These are phyloP conservation scores for Drosophila kokeensis DNA, from an alignment of 2,888 invertebrate genomes.

Conservation along the genomic window DNA sequence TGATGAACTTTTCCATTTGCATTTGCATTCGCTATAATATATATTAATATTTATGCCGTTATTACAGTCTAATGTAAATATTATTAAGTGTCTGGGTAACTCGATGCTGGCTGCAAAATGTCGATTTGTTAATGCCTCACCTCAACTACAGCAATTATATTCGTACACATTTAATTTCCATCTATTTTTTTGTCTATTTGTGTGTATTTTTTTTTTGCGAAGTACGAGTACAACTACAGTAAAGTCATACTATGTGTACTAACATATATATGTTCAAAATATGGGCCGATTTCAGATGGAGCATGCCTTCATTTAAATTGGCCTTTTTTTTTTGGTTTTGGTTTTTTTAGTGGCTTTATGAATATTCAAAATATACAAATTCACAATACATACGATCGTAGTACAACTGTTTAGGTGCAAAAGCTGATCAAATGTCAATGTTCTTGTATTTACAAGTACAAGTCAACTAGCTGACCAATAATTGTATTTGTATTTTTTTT, in stretches of 20 bases:
- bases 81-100: slow-evolving; percentile 20
- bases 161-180: slow-evolving; percentile 27
- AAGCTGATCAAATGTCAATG: slow-evolving; percentile 44
- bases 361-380: slow-evolving; percentile 38
- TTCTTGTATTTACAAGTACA: slow-evolving; percentile 9
- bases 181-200: slow-evolving; percentile 15
- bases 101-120: slow-evolving; percentile 9
- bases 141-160: slow-evolving; percentile 11
- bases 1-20: slow-evolving; percentile 25
- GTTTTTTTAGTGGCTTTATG: slow-evolving; percentile 7
- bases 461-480: slow-evolving; percentile 10
- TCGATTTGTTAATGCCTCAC: slow-evolving; percentile 2
- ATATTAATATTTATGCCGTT: slow-evolving; percentile 29
- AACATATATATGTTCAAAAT: slow-evolving; percentile 4
- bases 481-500: neutral
- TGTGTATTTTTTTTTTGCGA: neutral
- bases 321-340: neutral
- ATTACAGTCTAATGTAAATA: slow-evolving; percentile 42
- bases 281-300: neutral
- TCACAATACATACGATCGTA: slow-evolving; percentile 23
- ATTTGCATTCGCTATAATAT: slow-evolving; percentile 11
- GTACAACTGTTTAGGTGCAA: slow-evolving; percentile 30
- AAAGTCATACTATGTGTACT: slow-evolving; percentile 12
- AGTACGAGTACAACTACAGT: slow-evolving; percentile 41
- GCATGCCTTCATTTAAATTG: slow-evolving; percentile 25